Evolutionary conservation across 2,797 vertebrate species (phyloP), one percentile per base, ranked within the genome.

Genomic region (Pipistrellus kuhlii): DNA sequence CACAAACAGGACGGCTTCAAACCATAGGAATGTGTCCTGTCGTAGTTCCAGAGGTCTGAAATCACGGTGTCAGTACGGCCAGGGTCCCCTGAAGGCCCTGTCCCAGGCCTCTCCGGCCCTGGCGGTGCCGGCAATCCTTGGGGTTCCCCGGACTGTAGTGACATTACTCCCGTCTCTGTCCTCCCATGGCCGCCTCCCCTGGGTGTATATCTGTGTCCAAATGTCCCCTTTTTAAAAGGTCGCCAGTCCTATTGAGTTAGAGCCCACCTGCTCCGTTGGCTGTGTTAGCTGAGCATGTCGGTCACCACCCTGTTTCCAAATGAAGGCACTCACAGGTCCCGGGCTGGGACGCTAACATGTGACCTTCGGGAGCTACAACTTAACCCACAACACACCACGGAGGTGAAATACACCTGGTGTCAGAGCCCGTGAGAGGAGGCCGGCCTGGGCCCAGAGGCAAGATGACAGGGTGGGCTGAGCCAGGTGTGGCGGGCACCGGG

Each of bases 81-180:
- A 2, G 6, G 6, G 41, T 13, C 4, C 8, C 15, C 25, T 1
- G 25, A 14, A 14, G 46, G 14, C 82, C 13, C 51, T 21, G 44
- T 48, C 6, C 46, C 48, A 2, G 90, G 90, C 51, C 27, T 30
- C n/a, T 64, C 25, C 5, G 5, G 57, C 38, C 7, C n/a, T 0
- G 27, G 27, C 1, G 1, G 27, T 3, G 15, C 23, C 0, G 0
- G n/a, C 14, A 5, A 2, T 10, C 18, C 82, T 2, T 12, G 46
- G 68, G 11, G 20, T 17, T 23, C 51, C 69, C 17, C 2, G 59
- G 38, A 10, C 3, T 2, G 9, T 1, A 17, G 27, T 0, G 17
- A 13, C 55, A 0, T 23, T 13, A 3, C 72, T 35, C 5, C 57
- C 1, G 6, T 23, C 46, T 23, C 51, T 7, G 30, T 21, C 71